Percentiles rank a stretch among this genome's conserved stretches.
phyloP scores from a whole-genome alignment of 2,113 vertebrate genomes.

The Galemys pyrenaicus region DNA sequence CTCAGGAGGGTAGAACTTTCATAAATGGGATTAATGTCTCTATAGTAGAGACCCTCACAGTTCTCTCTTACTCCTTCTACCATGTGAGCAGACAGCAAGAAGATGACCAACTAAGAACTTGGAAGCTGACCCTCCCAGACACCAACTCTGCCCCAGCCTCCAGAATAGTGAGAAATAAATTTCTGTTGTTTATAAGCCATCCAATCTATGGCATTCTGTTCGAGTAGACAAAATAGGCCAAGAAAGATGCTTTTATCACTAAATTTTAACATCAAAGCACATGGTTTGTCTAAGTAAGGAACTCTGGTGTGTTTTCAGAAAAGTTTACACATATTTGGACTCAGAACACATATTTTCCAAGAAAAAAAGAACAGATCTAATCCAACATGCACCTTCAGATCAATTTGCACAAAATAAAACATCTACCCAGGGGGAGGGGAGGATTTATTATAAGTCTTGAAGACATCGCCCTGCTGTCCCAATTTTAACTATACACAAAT shows the following conservation, averaged over 20 bases:
- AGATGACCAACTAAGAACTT: not conserved
- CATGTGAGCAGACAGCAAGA: not conserved
- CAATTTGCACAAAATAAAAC: conserved; percentile 36
- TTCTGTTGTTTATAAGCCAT: not conserved
- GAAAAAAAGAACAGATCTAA: not conserved
- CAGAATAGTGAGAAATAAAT: not conserved
- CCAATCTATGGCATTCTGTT: not conserved
- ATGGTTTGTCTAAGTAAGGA: not conserved
- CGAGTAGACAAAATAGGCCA: not conserved
- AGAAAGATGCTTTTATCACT: not conserved
- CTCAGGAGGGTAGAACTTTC: not conserved
- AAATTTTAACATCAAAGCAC: conserved; percentile 8
- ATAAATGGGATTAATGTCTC: not conserved
- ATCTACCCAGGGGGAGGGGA: conserved; percentile 50
- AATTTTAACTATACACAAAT: conserved; percentile 44
- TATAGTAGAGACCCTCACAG: not conserved
- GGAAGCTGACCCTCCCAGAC: not conserved
- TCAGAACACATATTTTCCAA: not conserved
- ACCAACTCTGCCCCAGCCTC: not conserved
- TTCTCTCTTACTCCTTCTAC: not conserved
- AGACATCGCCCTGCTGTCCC: not conserved
- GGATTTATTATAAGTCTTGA: not conserved
- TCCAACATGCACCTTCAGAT: not conserved
- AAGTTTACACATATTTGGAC: conserved; percentile 37
- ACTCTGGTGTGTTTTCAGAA: not conserved